Percentiles rank a stretch among this genome's conserved stretches.
phyloP scores from a whole-genome alignment of 2,113 vertebrate species.

The Sclerurus mexicanus region DNA sequence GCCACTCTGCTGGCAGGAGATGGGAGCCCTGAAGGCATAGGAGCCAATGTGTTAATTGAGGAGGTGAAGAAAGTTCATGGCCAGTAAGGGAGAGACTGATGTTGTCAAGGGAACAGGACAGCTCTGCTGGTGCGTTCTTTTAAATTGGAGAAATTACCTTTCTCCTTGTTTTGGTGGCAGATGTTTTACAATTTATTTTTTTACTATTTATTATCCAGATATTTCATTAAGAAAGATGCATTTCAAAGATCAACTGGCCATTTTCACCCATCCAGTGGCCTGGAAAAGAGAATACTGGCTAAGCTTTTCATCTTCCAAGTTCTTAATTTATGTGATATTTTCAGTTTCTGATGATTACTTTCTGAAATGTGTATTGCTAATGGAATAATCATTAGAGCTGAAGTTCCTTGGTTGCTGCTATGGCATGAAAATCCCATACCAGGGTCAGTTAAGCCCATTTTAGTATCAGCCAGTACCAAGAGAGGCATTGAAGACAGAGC shows the following conservation, averaged over 20 bases:
- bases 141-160: background rate
- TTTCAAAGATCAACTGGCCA: background rate
- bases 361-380: background rate
- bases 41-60: background rate
- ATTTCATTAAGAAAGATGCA: background rate
- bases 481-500: background rate
- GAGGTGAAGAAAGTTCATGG: background rate
- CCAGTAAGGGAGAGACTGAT: background rate
- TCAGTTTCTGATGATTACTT: background rate
- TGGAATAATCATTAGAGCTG: background rate
- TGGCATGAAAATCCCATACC: background rate
- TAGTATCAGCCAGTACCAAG: background rate
- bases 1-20: background rate
- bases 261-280: background rate
- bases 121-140: background rate
- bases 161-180: background rate
- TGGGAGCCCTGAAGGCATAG: background rate
- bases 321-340: background rate
- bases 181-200: background rate
- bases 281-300: background rate
- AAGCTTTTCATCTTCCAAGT: background rate
- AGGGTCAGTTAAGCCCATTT: background rate
- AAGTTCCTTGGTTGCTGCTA: background rate
- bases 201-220: background rate
- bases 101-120: constrained; percentile 36